phyloP scores from a whole-genome alignment of 2,113 vertebrate genomes.

The Lepus timidus region DNA sequence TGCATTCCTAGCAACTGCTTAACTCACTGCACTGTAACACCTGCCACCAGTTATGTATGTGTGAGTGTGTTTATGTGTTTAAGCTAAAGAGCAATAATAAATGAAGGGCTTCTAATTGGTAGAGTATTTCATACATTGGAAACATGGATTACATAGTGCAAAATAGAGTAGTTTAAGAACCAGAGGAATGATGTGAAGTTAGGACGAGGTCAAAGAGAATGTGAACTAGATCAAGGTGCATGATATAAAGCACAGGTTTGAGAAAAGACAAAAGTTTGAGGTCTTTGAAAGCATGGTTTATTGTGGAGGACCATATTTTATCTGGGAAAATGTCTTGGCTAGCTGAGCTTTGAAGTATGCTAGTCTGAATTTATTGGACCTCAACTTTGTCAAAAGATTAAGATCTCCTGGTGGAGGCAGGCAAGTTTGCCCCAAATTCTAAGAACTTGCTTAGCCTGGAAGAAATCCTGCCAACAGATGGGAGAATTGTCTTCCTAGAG shows the following conservation, averaged over 20 bases:
- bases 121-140: background rate
- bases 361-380: background rate
- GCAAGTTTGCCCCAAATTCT: background rate
- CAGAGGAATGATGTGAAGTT: background rate
- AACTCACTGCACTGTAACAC: too few relatives aligned
- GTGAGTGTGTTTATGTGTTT: background rate
- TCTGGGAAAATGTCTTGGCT: background rate
- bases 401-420: background rate
- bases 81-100: background rate
- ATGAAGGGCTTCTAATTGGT: background rate
- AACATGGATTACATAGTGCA: background rate
- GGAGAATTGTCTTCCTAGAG: background rate
- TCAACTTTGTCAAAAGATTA: background rate
- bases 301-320: background rate
- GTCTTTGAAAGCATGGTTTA: background rate
- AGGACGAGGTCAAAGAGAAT: background rate
- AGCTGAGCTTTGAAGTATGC: background rate
- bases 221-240: too few relatives aligned
- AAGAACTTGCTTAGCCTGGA: background rate
- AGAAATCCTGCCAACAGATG: background rate
- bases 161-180: background rate
- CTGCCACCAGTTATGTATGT: too few relatives aligned
- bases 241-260: background rate
- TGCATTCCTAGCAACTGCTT: too few relatives aligned
- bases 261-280: background rate